A percentile compares a stretch with the other conserved stretches of the same genome.
Evolutionary conservation across 2,113 vertebrate genomes (phyloP).

Genomic region (Brachirus orientalis): DNA sequence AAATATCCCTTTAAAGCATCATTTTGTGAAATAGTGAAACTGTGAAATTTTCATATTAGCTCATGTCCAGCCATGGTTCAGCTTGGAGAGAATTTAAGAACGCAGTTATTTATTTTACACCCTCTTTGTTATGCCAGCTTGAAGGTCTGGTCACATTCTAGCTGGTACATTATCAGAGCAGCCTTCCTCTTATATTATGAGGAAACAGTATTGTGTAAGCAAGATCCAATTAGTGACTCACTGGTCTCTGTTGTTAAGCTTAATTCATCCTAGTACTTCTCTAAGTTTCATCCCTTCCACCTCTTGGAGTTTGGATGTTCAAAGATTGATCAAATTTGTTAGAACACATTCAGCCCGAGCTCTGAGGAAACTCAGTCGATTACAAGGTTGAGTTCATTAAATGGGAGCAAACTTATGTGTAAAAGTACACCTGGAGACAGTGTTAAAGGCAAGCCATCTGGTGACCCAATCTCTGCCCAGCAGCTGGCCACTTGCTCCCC

Average conservation of each 20-base stretch:
- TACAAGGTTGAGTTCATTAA: constrained; percentile 55
- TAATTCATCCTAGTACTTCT: constrained; percentile 74
- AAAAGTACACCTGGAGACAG: constrained; percentile 37
- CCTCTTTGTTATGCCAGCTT: constrained; percentile 39
- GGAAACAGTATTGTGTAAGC: constrained; percentile 55
- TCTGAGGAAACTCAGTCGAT: constrained; percentile 17
- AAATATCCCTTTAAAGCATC: too few relatives aligned
- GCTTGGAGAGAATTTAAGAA: constrained; percentile 8
- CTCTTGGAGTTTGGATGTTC: background rate
- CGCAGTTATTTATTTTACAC: constrained; percentile 47
- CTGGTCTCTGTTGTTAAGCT: constrained; percentile 62
- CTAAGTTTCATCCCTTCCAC: constrained; percentile 5
- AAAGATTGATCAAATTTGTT: constrained; percentile 24
- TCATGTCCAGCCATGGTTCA: background rate
- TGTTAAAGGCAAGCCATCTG: constrained; percentile 49
- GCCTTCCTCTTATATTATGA: constrained; percentile 33
- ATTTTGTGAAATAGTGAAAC: too few relatives aligned
- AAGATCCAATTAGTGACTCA: constrained; percentile 54
- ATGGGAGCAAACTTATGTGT: constrained; percentile 23
- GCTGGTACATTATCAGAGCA: constrained; percentile 51
- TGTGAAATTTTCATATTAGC: too few relatives aligned
- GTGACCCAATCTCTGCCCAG: constrained; percentile 75
- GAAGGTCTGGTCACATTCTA: constrained; percentile 26
- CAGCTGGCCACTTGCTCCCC: constrained; percentile 66
- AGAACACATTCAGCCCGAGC: background rate